Evolutionary conservation across 1,140 invertebrate species (phyloP), one percentile per base, ranked within the genome.

Genomic region (Diprion similis): DNA sequence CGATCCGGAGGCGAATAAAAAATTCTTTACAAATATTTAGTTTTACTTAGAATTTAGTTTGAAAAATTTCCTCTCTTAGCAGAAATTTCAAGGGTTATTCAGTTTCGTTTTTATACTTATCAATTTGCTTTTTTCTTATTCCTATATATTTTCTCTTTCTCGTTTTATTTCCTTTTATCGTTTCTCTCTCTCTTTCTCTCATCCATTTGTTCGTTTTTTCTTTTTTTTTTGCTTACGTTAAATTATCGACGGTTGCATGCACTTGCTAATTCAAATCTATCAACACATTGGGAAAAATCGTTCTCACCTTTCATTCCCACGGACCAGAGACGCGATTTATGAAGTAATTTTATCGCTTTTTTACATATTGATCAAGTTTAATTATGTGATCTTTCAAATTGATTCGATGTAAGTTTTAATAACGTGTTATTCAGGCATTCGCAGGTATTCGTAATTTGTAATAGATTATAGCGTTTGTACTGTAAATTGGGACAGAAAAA

Each of bases 171-270:
- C 8, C 59, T 0, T 64, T 15, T 18, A 17, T 18, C 6, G 2
- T 15, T 15, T 15, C 17, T 1, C 10, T 15, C 8, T 64, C 13
- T 15, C 8, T n/a, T 68, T 8, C 0, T 72, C 74, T 80, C 75
- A 77, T 77, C 70, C 64, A 75, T 59, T 76, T 80, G 71, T 75
- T 77, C 67, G 74, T 69, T 19, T 77, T 79, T 78, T 70, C 78
- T 80, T n/a, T n/a, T n/a, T 78, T 73, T 73, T 66, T 80, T 71
- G 76, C 72, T 80, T 78, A 79, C 68, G 78, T 75, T 78, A 80
- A 77, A 80, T 80, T 75, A 80, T 76, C 77, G 73, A 80, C 66
- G 66, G 73, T 74, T 67, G 75, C 79, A 81, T 81, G 79, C 79
- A 81, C 76, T 70, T 68, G 71, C 76, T 81, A 80, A 66, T 72